A percentile compares a stretch with the other conserved stretches of the same genome.
Conservation (phyloP, 1,140 invertebrate species). For the Eupeodes corollae region DNA sequence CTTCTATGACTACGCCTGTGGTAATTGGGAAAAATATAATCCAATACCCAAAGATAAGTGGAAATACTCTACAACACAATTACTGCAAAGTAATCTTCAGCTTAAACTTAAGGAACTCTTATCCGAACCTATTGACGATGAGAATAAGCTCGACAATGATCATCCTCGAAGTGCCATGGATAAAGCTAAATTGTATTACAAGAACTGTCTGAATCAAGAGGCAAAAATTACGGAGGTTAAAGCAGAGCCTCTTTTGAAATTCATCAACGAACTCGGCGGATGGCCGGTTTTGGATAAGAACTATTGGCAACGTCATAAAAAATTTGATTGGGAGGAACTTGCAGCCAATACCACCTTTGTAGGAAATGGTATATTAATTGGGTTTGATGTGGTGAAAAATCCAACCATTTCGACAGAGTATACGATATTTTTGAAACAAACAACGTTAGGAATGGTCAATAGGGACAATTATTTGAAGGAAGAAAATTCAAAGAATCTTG, state of each 20-base stretch:
- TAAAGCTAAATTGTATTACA: constrained; percentile 19
- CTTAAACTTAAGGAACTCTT: constrained; percentile 16
- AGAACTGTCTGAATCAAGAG: constrained; percentile 9
- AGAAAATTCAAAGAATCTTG: too few relatives aligned
- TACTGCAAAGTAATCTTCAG: not conserved
- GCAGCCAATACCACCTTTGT: constrained; percentile 13
- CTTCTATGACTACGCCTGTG: constrained; percentile 53
- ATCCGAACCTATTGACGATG: not conserved
- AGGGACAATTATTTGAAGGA: too few relatives aligned
- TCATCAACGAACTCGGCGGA: constrained; percentile 16
- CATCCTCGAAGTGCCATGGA: not conserved
- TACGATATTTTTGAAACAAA: too few relatives aligned
- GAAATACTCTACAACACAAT: constrained; percentile 16
- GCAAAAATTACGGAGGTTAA: constrained; percentile 7
- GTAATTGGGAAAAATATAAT: constrained; percentile 45
- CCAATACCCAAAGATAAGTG: constrained; percentile 19
- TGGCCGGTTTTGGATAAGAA: constrained; percentile 15
- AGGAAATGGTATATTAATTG: constrained; percentile 11
- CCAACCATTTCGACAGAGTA: too few relatives aligned
- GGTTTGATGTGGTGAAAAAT: constrained; percentile 8
- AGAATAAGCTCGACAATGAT: constrained; percentile 13
- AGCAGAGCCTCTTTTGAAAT: constrained; percentile 5
- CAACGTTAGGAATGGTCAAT: too few relatives aligned
- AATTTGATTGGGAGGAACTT: constrained; percentile 16
- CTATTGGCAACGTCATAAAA: constrained; percentile 11